Conservation (phyloP, 2,113 vertebrate genomes). For the Martes martes region DNA sequence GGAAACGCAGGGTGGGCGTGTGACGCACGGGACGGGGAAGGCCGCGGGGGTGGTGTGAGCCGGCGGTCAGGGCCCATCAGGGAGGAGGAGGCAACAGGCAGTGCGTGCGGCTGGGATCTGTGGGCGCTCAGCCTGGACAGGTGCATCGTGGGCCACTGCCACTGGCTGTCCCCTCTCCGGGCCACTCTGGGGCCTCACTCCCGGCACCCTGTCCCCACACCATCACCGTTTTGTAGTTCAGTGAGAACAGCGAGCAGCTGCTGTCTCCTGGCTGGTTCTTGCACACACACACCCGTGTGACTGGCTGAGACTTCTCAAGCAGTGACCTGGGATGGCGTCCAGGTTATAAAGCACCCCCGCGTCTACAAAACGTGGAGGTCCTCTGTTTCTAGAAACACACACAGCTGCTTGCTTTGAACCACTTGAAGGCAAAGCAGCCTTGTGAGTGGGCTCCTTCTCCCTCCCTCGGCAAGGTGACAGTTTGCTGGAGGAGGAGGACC, state of each 20-base stretch:
- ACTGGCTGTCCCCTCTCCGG: background rate
- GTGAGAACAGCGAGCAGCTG: background rate
- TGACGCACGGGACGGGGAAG: fast-evolving
- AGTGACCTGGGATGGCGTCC: background rate
- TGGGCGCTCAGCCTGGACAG: background rate
- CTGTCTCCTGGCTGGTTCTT: background rate
- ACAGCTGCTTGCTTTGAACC: background rate
- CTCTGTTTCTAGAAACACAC: background rate
- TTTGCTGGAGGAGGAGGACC: background rate
- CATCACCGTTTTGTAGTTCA: background rate
- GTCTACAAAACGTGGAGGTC: no score
- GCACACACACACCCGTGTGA: fast-evolving
- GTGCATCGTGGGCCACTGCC: fast-evolving
- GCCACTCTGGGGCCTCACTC: background rate
- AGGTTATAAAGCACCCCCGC: no score
- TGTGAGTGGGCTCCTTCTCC: background rate
- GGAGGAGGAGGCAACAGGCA: background rate
- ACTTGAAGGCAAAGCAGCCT: background rate
- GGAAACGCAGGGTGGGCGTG: fast-evolving
- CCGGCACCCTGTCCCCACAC: background rate
- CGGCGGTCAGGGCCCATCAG: background rate
- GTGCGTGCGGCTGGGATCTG: fast-evolving
- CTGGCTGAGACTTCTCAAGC: background rate
- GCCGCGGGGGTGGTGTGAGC: background rate
- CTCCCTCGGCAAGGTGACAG: no score